Base-by-base conservation (phyloP, 1,140 invertebrate genomes). In the Cyphomyrmex costatus region DNA sequence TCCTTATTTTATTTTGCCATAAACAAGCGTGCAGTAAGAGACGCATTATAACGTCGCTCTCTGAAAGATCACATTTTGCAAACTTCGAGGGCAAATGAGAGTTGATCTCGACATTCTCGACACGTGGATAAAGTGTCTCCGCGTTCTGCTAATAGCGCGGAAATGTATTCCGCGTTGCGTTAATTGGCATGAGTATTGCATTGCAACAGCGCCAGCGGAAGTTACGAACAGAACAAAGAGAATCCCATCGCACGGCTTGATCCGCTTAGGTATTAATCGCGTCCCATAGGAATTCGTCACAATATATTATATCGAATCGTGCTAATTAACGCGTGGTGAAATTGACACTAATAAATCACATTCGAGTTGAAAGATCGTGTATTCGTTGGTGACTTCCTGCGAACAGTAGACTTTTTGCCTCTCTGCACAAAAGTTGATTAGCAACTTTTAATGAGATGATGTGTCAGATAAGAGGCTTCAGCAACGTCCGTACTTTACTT, bases 401-500 rank as follows among this genome's bases (percentile, higher is more conserved):
- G 3, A 65, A n/a, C 6, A 21, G 5, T 14, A 19, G 4, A 0
- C 8, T 79, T n/a, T 7, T 53, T 66, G 3, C 36, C 16, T 7
- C 21, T 21, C 19, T 14, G 36, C 36, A 16, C 27, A 78, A 46
- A n/a, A 68, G 27, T 46, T 51, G 63, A 79, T 79, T 24, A 53
- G 14, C 27, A 79, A 79, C 30, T 68, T 79, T 79, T 79, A 68
- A 79, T 51, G 46, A 68, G 46, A 79, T 14, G 14, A 79, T 3
- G 77, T 33, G 16, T 78, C 27, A 24, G 51, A 51, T 79, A 79
- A 61, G 63, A 79, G 19, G 42, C 21, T 77, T 42, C 7, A 77
- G 10, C 0, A 12, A 79, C 4, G 24, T 79, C 3, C n/a, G 10
- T 68, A 63, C 42, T 49, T 65, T 33, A 66, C 30, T 65, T 16